Conservation (phyloP, 1,140 invertebrate genomes). For the Fopius arisanus region DNA sequence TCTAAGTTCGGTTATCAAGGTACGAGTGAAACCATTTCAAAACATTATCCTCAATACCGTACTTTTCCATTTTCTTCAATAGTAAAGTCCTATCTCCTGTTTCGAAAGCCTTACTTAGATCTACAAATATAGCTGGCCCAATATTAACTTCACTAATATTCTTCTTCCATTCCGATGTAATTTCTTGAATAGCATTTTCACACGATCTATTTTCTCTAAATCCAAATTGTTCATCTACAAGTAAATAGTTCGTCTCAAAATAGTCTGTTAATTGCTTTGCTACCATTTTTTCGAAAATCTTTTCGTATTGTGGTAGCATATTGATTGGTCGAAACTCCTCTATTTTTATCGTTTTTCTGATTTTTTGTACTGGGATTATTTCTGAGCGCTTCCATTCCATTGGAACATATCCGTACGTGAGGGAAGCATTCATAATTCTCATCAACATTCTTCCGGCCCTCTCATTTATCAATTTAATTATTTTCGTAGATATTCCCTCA, state of each 20-base stretch:
- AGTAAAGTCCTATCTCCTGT: background rate
- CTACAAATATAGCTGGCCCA: constrained; percentile 19
- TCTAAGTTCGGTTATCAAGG: constrained; percentile 16
- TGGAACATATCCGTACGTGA: constrained; percentile 22
- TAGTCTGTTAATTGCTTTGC: constrained; percentile 30
- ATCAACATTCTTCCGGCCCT: background rate
- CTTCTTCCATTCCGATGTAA: background rate
- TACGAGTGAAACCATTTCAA: constrained; percentile 29
- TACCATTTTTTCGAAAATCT: constrained; percentile 36
- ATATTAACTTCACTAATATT: constrained; percentile 12
- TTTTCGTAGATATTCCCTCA: background rate
- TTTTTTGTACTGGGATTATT: constrained; percentile 37
- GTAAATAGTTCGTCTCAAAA: constrained; percentile 20
- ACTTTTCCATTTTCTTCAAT: constrained; percentile 21
- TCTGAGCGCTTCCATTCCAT: constrained; percentile 31
- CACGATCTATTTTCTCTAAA: constrained; percentile 29
- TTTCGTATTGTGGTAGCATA: constrained; percentile 35
- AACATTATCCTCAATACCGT: constrained; percentile 18
- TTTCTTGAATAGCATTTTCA: constrained; percentile 19
- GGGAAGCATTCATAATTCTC: constrained; percentile 24
- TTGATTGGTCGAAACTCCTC: constrained; percentile 38
- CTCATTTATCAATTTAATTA: background rate
- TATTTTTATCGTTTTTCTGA: constrained; percentile 29
- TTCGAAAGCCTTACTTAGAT: background rate
- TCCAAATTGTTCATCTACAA: constrained; percentile 29